Evolutionary conservation across 35 echinoderm and acorn worm species (phyloP).

Genomic region (Patiria miniata): DNA sequence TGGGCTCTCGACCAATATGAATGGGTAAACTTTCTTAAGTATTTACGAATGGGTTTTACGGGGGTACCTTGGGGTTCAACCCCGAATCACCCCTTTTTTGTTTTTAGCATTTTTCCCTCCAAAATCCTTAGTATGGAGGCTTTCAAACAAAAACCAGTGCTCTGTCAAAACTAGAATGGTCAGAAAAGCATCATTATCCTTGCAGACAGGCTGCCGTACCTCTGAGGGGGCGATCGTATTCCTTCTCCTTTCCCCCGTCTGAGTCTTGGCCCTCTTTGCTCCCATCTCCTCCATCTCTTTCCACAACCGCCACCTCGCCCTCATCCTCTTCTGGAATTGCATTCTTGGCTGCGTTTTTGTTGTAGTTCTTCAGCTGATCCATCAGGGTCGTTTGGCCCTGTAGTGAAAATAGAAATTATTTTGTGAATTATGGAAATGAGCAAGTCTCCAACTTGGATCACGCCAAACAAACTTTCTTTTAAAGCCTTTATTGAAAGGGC

Average conservation of each 20-base stretch:
- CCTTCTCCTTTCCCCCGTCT: conserved; percentile 38
- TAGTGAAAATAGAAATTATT: background rate
- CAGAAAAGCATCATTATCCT: too few species aligned
- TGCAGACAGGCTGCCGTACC: background rate
- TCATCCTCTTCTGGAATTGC: conserved; percentile 19
- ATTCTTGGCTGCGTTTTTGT: conserved; percentile 29
- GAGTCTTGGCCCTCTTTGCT: conserved; percentile 11
- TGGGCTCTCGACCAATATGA: too few species aligned
- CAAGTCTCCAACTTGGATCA: background rate
- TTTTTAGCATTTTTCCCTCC: too few species aligned
- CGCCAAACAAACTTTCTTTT: background rate
- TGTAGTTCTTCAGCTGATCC: conserved; percentile 73
- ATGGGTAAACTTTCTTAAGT: too few species aligned
- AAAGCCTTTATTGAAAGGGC: background rate
- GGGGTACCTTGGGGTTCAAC: too few species aligned
- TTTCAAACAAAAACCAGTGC: too few species aligned
- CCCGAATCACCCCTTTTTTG: too few species aligned
- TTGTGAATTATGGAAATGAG: background rate
- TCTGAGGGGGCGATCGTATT: conserved; percentile 9
- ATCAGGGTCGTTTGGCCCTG: conserved; percentile 80
- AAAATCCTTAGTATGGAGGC: too few species aligned
- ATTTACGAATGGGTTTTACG: too few species aligned
- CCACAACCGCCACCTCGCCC: conserved; percentile 10
- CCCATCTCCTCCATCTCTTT: conserved; percentile 17
- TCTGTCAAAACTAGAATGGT: too few species aligned